Conservation (phyloP, 2,888 invertebrate genomes). For the Acanthococcus lagerstroemiae region DNA sequence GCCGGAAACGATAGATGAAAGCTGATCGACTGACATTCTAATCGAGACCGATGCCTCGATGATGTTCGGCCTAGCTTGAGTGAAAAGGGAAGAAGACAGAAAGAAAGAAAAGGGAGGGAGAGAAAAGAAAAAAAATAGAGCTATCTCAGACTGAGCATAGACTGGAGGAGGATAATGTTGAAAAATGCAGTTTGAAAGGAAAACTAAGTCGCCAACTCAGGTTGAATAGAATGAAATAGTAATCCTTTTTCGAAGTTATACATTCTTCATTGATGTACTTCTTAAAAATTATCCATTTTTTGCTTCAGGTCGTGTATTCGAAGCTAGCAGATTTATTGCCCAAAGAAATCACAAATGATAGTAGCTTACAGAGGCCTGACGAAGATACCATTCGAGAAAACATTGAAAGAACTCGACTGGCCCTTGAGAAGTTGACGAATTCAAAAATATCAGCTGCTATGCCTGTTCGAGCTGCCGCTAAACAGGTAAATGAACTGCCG, state of each 20-base stretch:
- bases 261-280: neutral
- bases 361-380: conserved; percentile 76
- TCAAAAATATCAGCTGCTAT: conserved; percentile 89
- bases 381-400: conserved; percentile 78
- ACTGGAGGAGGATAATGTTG: too few species aligned
- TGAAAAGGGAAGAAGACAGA: too few species aligned
- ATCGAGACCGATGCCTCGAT: too few species aligned
- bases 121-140: too few species aligned
- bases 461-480: conserved; percentile 92
- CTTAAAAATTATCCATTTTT: neutral
- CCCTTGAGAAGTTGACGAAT: conserved; percentile 79
- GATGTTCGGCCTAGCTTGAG: too few species aligned
- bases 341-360: conserved; percentile 81
- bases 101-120: too few species aligned
- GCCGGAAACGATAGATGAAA: too few species aligned
- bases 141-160: too few species aligned
- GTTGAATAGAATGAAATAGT: too few species aligned
- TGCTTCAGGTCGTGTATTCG: conserved; percentile 71
- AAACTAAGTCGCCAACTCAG: neutral
- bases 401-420: conserved; percentile 79
- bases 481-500: conserved; percentile 58
- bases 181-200: neutral
- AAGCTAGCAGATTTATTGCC: conserved; percentile 87
- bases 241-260: too few species aligned
- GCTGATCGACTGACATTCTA: too few species aligned